Conservation (phyloP, 2,113 vertebrate species). For the Macrotis lagotis region DNA sequence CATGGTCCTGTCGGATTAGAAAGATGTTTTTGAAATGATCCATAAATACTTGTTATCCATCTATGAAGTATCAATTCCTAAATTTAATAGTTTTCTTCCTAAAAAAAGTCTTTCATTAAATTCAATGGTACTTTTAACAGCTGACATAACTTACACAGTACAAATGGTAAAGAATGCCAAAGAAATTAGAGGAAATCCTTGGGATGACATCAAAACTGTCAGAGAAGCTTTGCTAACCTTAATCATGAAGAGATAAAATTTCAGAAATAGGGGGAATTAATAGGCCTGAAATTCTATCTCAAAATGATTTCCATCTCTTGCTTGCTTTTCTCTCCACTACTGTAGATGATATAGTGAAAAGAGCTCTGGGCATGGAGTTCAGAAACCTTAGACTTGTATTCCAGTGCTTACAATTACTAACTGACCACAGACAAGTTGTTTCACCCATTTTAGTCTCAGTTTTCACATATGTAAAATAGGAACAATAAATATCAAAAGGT, state of each 20-base stretch:
- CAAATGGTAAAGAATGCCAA: background rate
- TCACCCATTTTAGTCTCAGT: background rate
- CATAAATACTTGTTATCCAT: background rate
- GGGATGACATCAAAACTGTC: no score
- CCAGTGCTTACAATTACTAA: background rate
- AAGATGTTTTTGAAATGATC: constrained; percentile 8
- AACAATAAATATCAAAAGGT: background rate
- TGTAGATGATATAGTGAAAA: background rate
- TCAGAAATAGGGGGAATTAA: background rate
- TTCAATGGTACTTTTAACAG: background rate
- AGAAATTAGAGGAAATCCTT: background rate
- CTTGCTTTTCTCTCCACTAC: background rate
- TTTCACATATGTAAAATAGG: background rate
- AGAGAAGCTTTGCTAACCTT: background rate
- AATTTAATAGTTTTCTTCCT: background rate
- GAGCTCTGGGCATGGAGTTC: background rate
- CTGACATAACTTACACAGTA: background rate
- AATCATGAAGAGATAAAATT: background rate
- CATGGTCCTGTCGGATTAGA: background rate
- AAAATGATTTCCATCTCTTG: background rate
- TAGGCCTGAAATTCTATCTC: background rate
- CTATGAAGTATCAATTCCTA: background rate
- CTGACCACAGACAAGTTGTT: background rate
- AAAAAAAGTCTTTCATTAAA: background rate
- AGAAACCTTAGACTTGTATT: background rate